phyloP scores from a whole-genome alignment of 2,797 vertebrate species.

The Sardinella longiceps region DNA sequence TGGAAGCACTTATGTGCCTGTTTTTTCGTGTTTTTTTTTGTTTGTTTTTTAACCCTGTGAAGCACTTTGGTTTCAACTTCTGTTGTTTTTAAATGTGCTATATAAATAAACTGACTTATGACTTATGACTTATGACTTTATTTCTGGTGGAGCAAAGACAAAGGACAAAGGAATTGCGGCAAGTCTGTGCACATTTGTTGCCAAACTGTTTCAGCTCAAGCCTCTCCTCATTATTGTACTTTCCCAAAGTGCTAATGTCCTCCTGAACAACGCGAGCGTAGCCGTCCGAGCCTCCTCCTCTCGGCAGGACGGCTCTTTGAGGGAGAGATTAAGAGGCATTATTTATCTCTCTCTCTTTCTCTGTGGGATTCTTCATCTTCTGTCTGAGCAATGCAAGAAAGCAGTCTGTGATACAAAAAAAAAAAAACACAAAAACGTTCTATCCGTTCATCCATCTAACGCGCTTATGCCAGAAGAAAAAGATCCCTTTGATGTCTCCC shows the following conservation, averaged over 20 bases:
- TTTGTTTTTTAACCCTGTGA: too few relatives aligned
- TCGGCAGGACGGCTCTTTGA: background rate
- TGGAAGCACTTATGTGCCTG: too few relatives aligned
- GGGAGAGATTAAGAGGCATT: background rate
- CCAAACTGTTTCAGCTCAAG: background rate
- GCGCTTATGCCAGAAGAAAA: background rate
- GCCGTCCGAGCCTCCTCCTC: background rate
- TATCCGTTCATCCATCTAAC: background rate
- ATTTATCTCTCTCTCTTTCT: background rate
- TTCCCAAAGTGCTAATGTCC: background rate
- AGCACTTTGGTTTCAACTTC: too few relatives aligned
- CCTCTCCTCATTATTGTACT: background rate
- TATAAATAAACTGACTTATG: too few relatives aligned
- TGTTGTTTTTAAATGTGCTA: too few relatives aligned
- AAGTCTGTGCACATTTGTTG: background rate
- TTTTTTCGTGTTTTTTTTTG: too few relatives aligned
- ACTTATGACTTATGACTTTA: too few relatives aligned
- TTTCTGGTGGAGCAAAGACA: background rate
- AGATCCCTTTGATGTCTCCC: background rate
- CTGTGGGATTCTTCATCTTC: background rate
- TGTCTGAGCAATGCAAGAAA: background rate
- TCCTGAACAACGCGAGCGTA: background rate
- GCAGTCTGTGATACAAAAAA: background rate
- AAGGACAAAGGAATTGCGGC: background rate
- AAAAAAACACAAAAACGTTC: background rate